Percentiles rank a stretch among this genome's conserved stretches.
Evolutionary conservation across 2,797 vertebrate genomes (phyloP).

Genomic region (Bufotes viridis): DNA sequence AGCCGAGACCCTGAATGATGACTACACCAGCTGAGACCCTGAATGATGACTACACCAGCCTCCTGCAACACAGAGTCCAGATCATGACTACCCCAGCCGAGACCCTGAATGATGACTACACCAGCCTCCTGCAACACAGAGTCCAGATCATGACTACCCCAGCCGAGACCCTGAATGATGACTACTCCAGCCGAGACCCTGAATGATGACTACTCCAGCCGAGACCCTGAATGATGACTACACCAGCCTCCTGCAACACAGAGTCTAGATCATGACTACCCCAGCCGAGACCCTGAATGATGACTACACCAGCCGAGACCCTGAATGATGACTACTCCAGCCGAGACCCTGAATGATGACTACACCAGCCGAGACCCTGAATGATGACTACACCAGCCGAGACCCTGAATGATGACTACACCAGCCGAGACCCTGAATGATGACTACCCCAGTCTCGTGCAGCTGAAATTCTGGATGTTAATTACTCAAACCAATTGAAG

Average conservation of each 20-base stretch:
- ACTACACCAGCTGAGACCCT: not conserved
- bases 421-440: not conserved
- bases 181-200: not conserved
- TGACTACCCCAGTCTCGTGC: not conserved
- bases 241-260: not conserved
- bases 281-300: not conserved
- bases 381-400: conserved; percentile 2
- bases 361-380: not conserved
- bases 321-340: not conserved
- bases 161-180: no score
- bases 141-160: not conserved
- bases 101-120: not conserved
- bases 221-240: not conserved
- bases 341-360: not conserved
- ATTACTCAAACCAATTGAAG: no score
- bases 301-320: not conserved
- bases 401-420: not conserved
- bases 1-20: no score
- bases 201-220: not conserved
- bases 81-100: not conserved
- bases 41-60: conserved; percentile 1
- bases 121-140: not conserved
- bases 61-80: not conserved
- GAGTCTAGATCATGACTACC: not conserved
- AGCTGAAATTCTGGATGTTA: no score